These are phyloP conservation scores for Belgica antarctica DNA, from an alignment of 2,888 invertebrate genomes.

Conservation along the genomic window DNA sequence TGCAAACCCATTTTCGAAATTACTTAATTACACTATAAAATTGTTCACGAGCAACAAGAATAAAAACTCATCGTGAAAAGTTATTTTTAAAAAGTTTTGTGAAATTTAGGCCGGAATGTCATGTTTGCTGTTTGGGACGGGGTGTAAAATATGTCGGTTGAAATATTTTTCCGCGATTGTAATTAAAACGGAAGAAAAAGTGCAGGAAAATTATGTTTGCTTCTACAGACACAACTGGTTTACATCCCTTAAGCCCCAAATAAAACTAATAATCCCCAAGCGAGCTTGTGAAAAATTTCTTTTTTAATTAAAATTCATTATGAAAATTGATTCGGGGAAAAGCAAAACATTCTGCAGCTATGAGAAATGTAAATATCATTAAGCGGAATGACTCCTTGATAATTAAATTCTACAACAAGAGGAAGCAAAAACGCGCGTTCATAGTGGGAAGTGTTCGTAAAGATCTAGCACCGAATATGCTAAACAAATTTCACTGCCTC, in stretches of 20 bases:
- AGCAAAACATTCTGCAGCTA: constrained; percentile 16
- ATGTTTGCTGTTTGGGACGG: too few relatives aligned
- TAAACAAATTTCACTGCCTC: constrained; percentile 28
- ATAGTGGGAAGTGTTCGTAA: constrained; percentile 13
- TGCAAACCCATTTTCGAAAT: constrained; percentile 9
- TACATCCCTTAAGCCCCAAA: too few relatives aligned
- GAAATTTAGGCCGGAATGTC: too few relatives aligned
- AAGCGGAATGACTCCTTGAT: neutral
- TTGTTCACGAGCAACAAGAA: neutral
- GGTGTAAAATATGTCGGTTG: too few relatives aligned
- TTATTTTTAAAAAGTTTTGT: too few relatives aligned
- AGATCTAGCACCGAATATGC: neutral
- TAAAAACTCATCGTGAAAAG: too few relatives aligned
- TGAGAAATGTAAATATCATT: constrained; percentile 13
- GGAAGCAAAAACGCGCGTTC: neutral
- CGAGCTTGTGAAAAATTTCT: neutral
- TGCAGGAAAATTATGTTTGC: too few relatives aligned
- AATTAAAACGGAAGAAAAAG: too few relatives aligned
- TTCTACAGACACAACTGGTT: too few relatives aligned
- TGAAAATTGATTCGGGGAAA: constrained; percentile 12
- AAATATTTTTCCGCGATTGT: neutral
- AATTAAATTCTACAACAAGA: constrained; percentile 15
- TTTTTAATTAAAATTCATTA: constrained; percentile 18
- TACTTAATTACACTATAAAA: constrained; percentile 26
- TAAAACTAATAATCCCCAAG: too few relatives aligned